Conservation (phyloP, 2,888 invertebrate genomes). For the Pecten maximus region DNA sequence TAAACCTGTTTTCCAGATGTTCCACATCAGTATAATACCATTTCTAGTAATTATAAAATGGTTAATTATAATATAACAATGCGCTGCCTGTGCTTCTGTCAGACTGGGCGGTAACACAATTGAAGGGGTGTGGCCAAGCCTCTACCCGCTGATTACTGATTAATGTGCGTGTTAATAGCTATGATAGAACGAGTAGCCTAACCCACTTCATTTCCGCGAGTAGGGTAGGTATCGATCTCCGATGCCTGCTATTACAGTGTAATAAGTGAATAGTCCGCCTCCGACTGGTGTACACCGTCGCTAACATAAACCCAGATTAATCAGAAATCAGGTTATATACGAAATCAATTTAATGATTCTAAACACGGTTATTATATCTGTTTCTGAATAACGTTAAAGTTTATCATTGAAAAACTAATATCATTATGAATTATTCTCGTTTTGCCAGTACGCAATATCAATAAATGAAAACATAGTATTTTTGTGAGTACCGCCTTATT, state of each 20-base stretch:
- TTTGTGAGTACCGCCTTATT: too few relatives aligned
- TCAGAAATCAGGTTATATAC: neutral
- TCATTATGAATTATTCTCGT: neutral
- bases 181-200: neutral
- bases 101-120: conserved; percentile 25
- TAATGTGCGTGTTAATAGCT: conserved; percentile 24
- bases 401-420: neutral
- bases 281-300: neutral
- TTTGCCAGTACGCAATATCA: neutral
- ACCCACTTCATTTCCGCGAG: neutral
- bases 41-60: conserved; percentile 35
- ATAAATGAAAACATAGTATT: too few relatives aligned
- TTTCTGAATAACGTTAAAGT: neutral
- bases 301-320: neutral
- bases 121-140: conserved; percentile 5
- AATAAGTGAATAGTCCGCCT: neutral
- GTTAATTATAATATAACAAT: conserved; percentile 23
- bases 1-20: conserved; percentile 16
- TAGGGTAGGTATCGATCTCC: neutral
- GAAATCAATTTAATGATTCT: neutral
- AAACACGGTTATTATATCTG: neutral
- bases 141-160: conserved; percentile 11
- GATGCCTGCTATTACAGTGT: neutral
- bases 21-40: neutral
- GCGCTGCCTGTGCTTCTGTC: neutral